phyloP scores from a whole-genome alignment of 2,888 invertebrate genomes.

The Acanthoscelides obtectus region DNA sequence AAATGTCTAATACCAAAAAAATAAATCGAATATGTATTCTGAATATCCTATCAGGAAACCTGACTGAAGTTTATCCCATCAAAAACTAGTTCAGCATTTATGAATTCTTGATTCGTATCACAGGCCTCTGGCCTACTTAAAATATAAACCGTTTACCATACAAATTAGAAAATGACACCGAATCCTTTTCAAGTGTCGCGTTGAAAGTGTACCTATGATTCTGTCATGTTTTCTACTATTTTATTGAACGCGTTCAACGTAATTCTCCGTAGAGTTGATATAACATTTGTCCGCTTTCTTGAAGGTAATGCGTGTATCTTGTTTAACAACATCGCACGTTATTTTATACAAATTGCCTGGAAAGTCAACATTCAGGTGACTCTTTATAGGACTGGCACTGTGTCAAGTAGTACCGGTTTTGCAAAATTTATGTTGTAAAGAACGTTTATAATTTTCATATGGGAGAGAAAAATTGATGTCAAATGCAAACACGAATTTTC shows the following conservation, averaged over 20 bases:
- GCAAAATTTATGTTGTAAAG: not conserved
- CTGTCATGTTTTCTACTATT: not conserved
- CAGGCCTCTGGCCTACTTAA: not conserved
- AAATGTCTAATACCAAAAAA: too few relatives aligned
- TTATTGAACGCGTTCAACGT: not conserved
- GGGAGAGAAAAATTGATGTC: too few relatives aligned
- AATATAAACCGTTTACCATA: not conserved
- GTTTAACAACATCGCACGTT: not conserved
- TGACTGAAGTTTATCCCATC: not conserved
- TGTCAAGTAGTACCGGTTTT: not conserved
- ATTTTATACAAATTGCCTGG: not conserved
- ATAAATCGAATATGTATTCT: not conserved
- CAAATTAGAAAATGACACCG: not conserved
- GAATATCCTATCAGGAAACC: not conserved
- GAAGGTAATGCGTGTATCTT: not conserved
- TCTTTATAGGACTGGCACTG: too few relatives aligned
- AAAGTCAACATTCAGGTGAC: not conserved
- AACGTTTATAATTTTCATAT: not conserved
- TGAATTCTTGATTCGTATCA: not conserved
- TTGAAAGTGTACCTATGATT: not conserved
- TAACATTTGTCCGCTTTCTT: not conserved
- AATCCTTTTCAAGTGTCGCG: not conserved
- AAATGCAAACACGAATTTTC: too few relatives aligned
- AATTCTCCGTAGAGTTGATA: not conserved
- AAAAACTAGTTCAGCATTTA: not conserved